phyloP scores from a whole-genome alignment of 2,113 vertebrate genomes.

The Macroglossus sobrinus region DNA sequence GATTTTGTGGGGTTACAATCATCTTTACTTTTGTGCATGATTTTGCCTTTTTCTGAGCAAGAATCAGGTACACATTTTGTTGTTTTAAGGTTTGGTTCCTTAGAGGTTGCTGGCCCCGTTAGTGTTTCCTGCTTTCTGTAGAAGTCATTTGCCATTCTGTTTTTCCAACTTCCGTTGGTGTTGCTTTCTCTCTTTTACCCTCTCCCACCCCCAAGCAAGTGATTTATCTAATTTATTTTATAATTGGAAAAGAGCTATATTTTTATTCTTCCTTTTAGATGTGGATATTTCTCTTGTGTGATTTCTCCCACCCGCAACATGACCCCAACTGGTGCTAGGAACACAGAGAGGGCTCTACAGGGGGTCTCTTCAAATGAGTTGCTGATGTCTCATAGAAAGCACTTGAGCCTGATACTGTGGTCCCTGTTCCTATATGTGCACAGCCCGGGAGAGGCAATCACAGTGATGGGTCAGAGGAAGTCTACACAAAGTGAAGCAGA shows the following conservation, averaged over 20 bases:
- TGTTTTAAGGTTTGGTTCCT: neutral
- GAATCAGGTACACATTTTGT: neutral
- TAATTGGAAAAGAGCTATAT: neutral
- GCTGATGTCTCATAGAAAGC: neutral
- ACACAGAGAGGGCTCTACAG: neutral
- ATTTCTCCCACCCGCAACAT: no score
- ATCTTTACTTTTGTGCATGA: neutral
- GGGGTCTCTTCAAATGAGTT: neutral
- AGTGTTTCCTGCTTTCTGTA: neutral
- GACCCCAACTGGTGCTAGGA: neutral
- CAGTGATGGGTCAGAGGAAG: neutral
- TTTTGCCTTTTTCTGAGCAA: neutral
- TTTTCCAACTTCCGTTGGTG: neutral
- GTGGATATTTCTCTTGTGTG: neutral
- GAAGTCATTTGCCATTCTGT: neutral
- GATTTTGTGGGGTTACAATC: neutral
- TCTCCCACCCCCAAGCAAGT: neutral
- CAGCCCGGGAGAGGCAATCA: neutral
- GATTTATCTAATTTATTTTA: neutral
- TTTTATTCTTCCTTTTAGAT: neutral
- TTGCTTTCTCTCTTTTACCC: neutral
- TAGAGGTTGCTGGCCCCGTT: neutral
- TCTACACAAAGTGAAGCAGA: neutral
- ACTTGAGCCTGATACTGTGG: no score
- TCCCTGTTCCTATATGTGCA: neutral